Base-by-base conservation (phyloP, 2,888 invertebrate species). In the Polymixis lichenea region DNA sequence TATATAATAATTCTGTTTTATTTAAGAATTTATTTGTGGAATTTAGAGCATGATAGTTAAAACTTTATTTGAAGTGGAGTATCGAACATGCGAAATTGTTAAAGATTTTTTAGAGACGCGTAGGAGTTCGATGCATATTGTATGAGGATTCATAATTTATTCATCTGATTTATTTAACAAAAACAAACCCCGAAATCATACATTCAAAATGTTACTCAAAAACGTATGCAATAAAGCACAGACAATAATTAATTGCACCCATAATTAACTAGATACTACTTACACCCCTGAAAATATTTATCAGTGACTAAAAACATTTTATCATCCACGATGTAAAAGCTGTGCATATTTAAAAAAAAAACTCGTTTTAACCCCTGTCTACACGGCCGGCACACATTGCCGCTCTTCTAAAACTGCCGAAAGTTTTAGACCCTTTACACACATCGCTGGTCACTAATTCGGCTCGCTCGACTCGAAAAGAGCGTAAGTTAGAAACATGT, bases 391-490 rank as follows among this genome's bases (percentile, higher is more conserved):
- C 75, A 72, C 81, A 88, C 90, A 78, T 80, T 74, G 85, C 80
- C 89, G 89, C 90, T 90, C 87, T 87, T 90, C 92, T 90, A 91
- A 92, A 92, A 92, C 92, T 91, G 93, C 90, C 94, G 92, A 95
- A 94, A 94, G 91, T 95, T 95, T 95, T 93, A 91, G 93, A 89
- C 95, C 95, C 94, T 94, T 96, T 91, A 94, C 92, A 95, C 95
- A 95, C 96, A 94, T 94, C 95, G 92, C 85, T 95, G 95, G 88
- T 86, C 93, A 94, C 94, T 94, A 92, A 96, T 96, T 93, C 95
- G 95, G 85, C 73, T 60, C 71, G 81, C 91, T 90, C 84, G 79
- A 82, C 82, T 83, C 83, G 65, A 89, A 93, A 95, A 94, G 87
- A 93, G 79, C 91, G 90, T 93, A 96, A 92, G 90, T 91, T 70